Percentiles rank a stretch among this genome's conserved stretches.
Conservation (phyloP, 2,113 vertebrate genomes). For the Notarius lentiginosus region DNA sequence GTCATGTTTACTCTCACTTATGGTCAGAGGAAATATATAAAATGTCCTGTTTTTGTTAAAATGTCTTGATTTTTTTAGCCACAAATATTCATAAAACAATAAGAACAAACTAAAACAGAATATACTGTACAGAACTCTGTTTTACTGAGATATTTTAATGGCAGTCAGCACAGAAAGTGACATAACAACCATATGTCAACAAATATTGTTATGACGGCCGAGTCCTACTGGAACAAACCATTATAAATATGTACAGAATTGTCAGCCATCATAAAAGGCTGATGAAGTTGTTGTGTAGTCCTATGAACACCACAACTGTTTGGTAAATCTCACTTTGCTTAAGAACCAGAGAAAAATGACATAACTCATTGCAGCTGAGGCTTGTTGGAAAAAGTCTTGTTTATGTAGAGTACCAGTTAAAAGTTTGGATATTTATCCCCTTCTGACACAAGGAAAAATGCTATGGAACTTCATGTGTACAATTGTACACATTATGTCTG, state of each 20-base stretch:
- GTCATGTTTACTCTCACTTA: neutral
- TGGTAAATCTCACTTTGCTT: neutral
- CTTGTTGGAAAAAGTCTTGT: neutral
- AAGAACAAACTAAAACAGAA: neutral
- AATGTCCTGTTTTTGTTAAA: neutral
- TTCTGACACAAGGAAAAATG: no score
- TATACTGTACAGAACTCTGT: neutral
- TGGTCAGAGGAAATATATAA: neutral
- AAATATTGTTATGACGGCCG: neutral
- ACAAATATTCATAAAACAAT: neutral
- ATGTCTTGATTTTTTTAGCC: neutral
- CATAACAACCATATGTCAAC: neutral
- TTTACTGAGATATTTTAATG: neutral
- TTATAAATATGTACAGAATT: neutral
- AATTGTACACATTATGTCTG: no score
- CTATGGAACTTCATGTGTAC: no score
- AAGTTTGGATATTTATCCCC: no score
- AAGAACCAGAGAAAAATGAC: neutral
- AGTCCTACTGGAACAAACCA: neutral
- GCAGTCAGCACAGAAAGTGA: neutral
- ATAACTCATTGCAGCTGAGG: neutral
- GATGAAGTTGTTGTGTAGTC: neutral
- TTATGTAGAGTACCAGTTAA: neutral
- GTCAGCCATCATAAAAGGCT: neutral
- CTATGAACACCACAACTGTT: neutral